These are phyloP conservation scores for Caenorhabditis zanzibari DNA, from an alignment of 2,888 invertebrate species.

Conservation along the genomic window DNA sequence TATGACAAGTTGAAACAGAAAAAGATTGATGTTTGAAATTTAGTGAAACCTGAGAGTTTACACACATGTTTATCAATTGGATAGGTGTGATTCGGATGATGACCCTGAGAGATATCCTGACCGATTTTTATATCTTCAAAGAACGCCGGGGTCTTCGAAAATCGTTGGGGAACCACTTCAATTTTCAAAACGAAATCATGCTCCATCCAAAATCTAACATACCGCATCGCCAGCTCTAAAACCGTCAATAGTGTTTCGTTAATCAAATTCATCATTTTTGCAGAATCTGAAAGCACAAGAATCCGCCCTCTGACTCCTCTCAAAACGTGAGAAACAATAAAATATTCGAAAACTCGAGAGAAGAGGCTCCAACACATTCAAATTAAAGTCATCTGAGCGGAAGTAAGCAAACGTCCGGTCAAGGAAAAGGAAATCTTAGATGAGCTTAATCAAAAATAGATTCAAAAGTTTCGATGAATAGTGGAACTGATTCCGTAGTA, in stretches of 20 bases:
- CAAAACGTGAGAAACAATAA: constrained; percentile 42
- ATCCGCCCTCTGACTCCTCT: background rate
- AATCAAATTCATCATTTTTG: constrained; percentile 12
- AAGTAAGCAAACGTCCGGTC: constrained; percentile 18
- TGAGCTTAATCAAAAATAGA: background rate
- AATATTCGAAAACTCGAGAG: constrained; percentile 21
- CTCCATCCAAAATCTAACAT: background rate
- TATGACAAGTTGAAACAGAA: constrained; percentile 2
- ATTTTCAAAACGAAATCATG: background rate
- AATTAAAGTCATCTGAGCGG: constrained; percentile 38
- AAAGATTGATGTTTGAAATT: background rate
- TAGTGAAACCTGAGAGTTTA: constrained; percentile 7
- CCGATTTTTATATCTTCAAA: too few relatives aligned
- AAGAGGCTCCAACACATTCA: constrained; percentile 14
- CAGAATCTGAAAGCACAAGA: background rate
- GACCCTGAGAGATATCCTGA: too few relatives aligned
- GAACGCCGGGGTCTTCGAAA: too few relatives aligned
- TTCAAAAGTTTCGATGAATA: background rate
- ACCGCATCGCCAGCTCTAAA: constrained; percentile 17
- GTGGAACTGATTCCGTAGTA: background rate
- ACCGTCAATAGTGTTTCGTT: background rate
- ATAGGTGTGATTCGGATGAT: background rate
- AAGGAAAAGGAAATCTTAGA: constrained; percentile 8
- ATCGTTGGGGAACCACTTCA: too few relatives aligned
- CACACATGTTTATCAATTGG: background rate